Evolutionary conservation across 2,797 vertebrate species (phyloP), one percentile per base, ranked within the genome.

Genomic region (Gorsachius magnificus): DNA sequence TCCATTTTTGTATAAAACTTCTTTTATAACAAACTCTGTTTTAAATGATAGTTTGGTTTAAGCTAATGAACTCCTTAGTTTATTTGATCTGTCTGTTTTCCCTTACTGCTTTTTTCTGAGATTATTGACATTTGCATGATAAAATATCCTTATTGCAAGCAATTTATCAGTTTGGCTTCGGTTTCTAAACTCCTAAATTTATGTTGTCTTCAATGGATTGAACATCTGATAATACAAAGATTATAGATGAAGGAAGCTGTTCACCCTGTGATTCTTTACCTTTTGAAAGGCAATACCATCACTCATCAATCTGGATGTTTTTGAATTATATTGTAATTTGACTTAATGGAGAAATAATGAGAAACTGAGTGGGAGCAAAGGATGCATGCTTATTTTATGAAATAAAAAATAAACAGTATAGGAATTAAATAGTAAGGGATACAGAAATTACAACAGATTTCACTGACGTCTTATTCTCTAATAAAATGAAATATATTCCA

Each of bases 261-360:
- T 89, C 61, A 35, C 31, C 75, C 43, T 71, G 19, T 63, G 79
- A 66, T 64, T 60, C 61, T 71, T 88, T 19, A 76, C 57, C 33
- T 93, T 86, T 81, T 83, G n/a, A 87, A 87, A 93, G 50, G 61
- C 69, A 83, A 31, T 77, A 33, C 17, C 6, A 36, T 48, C 45
- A 45, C 88, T 93, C 60, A 95, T 75, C 76, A 92, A 5, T 88
- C 71, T 88, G 72, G n/a, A 71, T 93, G 82, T 71, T 86, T 79
- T 83, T 78, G 76, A 90, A 83, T 93, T 79, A 74, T 70, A 69
- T 38, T 93, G 69, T 64, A 64, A 94, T 95, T 87, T 81, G 46
- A 81, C 43, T 83, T 95, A 91, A 90, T 83, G 54, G 70, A 89
- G 63, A 84, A 93, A 82, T 92, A 95, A 93, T 31, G 38, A 96